phyloP scores from a whole-genome alignment of 2,113 vertebrate genomes.

The Ctenodactylus gundi region DNA sequence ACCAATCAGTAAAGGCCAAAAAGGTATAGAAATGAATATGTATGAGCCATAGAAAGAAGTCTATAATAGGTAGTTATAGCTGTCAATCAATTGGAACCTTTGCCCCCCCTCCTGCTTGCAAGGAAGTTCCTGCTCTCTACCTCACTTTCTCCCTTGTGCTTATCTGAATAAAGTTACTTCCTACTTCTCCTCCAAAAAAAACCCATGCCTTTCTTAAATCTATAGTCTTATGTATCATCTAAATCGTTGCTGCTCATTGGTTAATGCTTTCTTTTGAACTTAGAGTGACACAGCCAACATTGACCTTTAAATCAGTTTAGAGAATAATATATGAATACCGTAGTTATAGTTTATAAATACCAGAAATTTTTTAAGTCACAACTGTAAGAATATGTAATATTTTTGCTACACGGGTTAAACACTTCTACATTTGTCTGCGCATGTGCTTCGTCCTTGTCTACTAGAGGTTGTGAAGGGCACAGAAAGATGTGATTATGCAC shows the following conservation, averaged over 20 bases:
- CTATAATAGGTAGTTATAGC: too few relatives aligned
- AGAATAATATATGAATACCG: background rate
- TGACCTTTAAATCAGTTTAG: background rate
- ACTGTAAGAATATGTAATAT: background rate
- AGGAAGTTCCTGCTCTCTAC: too few relatives aligned
- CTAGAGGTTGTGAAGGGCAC: background rate
- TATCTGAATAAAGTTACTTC: too few relatives aligned
- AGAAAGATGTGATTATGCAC: background rate
- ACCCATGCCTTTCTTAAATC: too few relatives aligned
- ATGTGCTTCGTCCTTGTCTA: background rate
- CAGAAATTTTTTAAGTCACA: background rate
- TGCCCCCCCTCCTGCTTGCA: too few relatives aligned
- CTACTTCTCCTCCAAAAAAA: too few relatives aligned
- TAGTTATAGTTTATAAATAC: background rate
- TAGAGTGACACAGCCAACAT: background rate
- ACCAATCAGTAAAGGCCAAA: too few relatives aligned
- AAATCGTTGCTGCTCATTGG: background rate
- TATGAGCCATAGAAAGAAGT: too few relatives aligned
- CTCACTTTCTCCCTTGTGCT: too few relatives aligned
- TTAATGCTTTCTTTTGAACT: background rate
- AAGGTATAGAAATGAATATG: too few relatives aligned
- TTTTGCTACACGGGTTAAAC: background rate
- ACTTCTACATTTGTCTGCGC: background rate
- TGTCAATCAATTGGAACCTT: too few relatives aligned
- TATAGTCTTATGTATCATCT: background rate